phyloP scores from a whole-genome alignment of 2,888 invertebrate genomes.

The Idaea dimidiata region DNA sequence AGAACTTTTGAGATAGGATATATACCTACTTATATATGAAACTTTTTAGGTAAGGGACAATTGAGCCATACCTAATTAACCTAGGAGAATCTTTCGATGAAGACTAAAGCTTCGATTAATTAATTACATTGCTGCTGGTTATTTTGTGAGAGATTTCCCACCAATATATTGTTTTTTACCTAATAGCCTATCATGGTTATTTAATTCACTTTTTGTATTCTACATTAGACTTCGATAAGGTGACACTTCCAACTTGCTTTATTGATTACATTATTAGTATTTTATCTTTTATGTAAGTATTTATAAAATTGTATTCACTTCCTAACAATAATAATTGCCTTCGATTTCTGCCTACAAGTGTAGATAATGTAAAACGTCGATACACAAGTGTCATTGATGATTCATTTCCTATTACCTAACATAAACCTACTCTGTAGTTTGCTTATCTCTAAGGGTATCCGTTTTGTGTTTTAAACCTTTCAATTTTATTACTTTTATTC shows the following conservation, averaged over 20 bases:
- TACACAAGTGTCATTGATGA: background rate
- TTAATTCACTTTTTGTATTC: background rate
- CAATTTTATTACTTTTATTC: slow-evolving; percentile 74
- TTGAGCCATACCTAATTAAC: no score
- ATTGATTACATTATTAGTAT: background rate
- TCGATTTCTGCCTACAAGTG: background rate
- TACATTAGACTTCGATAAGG: background rate
- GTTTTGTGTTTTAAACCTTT: slow-evolving; percentile 57
- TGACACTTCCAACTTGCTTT: background rate
- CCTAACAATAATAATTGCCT: background rate
- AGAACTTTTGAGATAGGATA: background rate
- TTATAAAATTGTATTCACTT: background rate
- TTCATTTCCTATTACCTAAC: background rate
- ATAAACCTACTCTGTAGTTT: slow-evolving; percentile 49
- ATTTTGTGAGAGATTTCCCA: no score
- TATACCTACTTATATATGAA: no score
- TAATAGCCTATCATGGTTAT: background rate
- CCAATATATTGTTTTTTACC: no score
- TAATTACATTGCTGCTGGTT: no score
- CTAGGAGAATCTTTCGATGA: no score
- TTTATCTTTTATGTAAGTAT: no score
- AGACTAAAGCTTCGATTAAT: no score
- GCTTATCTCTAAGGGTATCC: slow-evolving; percentile 37
- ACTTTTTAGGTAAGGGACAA: no score
- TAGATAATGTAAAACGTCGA: background rate